Base-by-base conservation (phyloP, 2,113 vertebrate genomes). In the Spea multiplicata region DNA sequence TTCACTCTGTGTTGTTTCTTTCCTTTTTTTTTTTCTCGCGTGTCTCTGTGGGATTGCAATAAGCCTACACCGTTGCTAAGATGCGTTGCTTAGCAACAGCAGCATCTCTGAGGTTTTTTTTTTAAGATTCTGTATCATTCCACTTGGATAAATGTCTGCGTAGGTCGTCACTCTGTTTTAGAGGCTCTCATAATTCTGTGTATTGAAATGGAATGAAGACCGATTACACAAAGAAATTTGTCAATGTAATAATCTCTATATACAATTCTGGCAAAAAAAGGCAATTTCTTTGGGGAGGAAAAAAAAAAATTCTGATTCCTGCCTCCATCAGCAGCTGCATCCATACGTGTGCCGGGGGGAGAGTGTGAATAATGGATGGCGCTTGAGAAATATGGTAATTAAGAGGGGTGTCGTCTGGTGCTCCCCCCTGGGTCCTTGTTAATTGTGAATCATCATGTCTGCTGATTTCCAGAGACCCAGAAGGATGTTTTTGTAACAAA, bases 21-120 rank as follows among this genome's bases (percentile, higher is more conserved):
- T 52, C 6, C 3, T 52, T 52, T 1, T 52, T 66, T 17, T 81
- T 14, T 81, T 84, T 81, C 45, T 12, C 78, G 79, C 73, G 75
- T 79, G 67, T 86, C 47, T 0, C 80, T 83, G 2, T 6, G 84
- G 86, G 86, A 86, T 86, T 87, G 83, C 82, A 87, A 85, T 87
- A 84, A 64, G 84, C 81, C 84, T 84, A 5, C n/a, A 4, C 50
- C 83, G 89, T 92, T 91, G 90, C 90, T 89, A 90, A 86, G 91
- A 86, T 88, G 83, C 83, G 92, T 91, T 92, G 93, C 92, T 93
- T 93, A 86, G 91, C 86, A 89, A 93, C 92, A 17, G 17, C 83
- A 73, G 83, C 85, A 81, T 82, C 74, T 85, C 86, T 73, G 57
- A 76, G 82, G 75, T 83, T n/a, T 61, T 73, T 73, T 53, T 72